A percentile compares a stretch with the other conserved stretches of the same genome.
Conservation (phyloP, 2,888 invertebrate genomes). For the Sarcophaga variegata region DNA sequence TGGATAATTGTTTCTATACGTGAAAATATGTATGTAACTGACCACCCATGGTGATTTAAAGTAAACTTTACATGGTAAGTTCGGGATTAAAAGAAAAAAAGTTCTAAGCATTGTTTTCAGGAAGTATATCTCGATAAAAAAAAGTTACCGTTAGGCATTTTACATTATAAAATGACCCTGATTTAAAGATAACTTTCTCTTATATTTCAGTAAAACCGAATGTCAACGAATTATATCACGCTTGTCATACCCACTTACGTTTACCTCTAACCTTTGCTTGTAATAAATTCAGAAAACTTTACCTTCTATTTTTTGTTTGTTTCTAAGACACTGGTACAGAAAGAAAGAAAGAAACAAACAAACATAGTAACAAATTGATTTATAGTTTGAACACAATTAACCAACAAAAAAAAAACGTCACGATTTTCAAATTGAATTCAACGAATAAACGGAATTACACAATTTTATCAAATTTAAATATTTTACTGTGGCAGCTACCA, state of each 20-base stretch:
- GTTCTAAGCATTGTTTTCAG: too few relatives aligned
- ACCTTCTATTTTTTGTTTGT: neutral
- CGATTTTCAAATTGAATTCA: constrained; percentile 56
- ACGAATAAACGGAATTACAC: constrained; percentile 36
- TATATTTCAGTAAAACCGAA: neutral
- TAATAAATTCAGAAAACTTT: neutral
- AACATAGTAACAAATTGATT: constrained; percentile 51
- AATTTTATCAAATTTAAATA: constrained; percentile 52
- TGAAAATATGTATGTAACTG: too few relatives aligned
- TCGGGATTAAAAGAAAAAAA: too few relatives aligned
- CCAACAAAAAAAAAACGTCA: constrained; percentile 41
- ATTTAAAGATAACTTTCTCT: constrained; percentile 42
- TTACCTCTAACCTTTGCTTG: constrained; percentile 1
- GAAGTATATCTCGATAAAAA: too few relatives aligned
- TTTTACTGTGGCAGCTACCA: neutral
- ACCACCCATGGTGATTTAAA: too few relatives aligned
- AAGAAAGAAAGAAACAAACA: neutral
- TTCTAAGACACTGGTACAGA: neutral
- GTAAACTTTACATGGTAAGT: too few relatives aligned
- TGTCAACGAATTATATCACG: constrained; percentile 33
- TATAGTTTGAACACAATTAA: constrained; percentile 41
- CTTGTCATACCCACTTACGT: constrained; percentile 32
- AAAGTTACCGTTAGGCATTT: neutral
- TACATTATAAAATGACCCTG: neutral
- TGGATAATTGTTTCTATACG: too few relatives aligned